Percentiles rank a stretch among this genome's conserved stretches.
Evolutionary conservation across 2,113 vertebrate genomes (phyloP).

Genomic region (Sisor rabdophorus): DNA sequence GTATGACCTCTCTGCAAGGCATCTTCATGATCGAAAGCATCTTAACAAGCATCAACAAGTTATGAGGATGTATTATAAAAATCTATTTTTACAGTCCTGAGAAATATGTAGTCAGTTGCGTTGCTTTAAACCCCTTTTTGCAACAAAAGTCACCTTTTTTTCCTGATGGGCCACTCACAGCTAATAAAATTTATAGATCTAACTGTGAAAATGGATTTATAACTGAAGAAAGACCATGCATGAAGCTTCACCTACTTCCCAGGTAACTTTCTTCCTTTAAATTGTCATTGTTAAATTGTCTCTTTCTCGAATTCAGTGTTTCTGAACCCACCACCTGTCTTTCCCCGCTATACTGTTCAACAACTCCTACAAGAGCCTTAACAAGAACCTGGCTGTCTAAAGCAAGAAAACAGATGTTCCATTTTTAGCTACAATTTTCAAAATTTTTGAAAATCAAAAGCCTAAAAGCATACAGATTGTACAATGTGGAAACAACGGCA

Average conservation of each 20-base stretch:
- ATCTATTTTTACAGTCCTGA: background rate
- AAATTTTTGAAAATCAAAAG: background rate
- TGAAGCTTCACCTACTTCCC: slow-evolving; percentile 6
- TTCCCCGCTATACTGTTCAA: background rate
- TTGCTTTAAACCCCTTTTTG: background rate
- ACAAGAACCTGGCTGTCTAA: background rate
- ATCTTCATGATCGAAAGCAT: slow-evolving; percentile 60
- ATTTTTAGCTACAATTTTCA: no score
- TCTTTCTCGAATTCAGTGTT: background rate
- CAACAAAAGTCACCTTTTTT: slow-evolving; percentile 18
- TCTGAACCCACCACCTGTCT: background rate
- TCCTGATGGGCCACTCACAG: slow-evolving; percentile 17
- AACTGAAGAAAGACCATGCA: background rate
- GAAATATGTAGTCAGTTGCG: background rate
- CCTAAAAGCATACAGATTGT: background rate
- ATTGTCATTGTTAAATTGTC: background rate
- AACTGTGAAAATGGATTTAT: background rate
- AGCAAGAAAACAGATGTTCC: background rate
- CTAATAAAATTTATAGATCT: slow-evolving; percentile 16
- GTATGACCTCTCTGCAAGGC: slow-evolving; percentile 54
- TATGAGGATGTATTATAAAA: background rate
- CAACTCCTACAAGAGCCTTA: background rate
- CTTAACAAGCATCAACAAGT: slow-evolving; percentile 33
- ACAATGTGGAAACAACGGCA: background rate
- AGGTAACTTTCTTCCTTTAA: slow-evolving; percentile 1